These are phyloP conservation scores for Hesperophylax magnus DNA, from an alignment of 1,140 invertebrate species.

Conservation along the genomic window DNA sequence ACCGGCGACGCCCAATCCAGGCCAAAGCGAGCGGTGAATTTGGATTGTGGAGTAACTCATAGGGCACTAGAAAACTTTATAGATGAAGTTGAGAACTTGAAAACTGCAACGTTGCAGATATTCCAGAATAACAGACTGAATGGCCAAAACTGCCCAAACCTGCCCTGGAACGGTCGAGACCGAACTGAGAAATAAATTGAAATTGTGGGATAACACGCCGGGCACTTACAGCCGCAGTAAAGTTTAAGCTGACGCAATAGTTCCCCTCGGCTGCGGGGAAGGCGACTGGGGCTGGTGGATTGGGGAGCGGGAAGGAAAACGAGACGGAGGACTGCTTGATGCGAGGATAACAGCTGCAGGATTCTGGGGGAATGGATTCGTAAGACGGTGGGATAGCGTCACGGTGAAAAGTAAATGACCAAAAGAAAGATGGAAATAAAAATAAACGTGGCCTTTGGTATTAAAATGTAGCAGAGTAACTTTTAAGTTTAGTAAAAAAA, in stretches of 20 bases:
- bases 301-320: not conserved
- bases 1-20: no score
- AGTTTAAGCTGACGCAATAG: not conserved
- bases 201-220: not conserved
- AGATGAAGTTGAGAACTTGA: no score
- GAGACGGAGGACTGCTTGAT: not conserved
- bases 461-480: no score
- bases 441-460: no score
- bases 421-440: no score
- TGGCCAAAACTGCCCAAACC: not conserved
- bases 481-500: no score
- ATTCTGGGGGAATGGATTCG: no score
- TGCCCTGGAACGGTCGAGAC: not conserved
- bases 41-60: no score
- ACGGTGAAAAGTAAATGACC: not conserved
- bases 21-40: no score
- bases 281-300: not conserved
- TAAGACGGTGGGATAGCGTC: not conserved
- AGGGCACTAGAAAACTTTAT: not conserved
- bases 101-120: no score
- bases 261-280: not conserved
- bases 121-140: not conserved
- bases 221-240: not conserved
- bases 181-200: slow-evolving; percentile 8
- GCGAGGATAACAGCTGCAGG: no score